Evolutionary conservation across 2,888 invertebrate genomes (phyloP).

Genomic region (Acronicta psi): DNA sequence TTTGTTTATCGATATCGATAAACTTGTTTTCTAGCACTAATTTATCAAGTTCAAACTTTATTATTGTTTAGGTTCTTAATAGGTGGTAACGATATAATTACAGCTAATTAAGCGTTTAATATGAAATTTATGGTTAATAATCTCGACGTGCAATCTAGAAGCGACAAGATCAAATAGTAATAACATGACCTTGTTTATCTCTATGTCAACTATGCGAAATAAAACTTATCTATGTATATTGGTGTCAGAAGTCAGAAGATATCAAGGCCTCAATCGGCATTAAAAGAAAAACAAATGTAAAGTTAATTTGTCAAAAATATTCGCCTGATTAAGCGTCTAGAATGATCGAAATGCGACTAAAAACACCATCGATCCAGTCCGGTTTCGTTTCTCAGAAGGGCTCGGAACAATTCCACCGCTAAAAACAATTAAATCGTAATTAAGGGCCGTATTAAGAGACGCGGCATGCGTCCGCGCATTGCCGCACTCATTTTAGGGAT

Average conservation of each 20-base stretch:
- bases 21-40: conserved; percentile 1
- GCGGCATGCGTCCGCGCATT: conserved; percentile 76
- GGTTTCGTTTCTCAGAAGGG: conserved; percentile 73
- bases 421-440: conserved; percentile 88
- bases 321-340: conserved; percentile 59
- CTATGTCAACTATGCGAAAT: conserved; percentile 25
- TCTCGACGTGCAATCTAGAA: conserved; percentile 26
- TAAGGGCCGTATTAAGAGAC: conserved; percentile 84
- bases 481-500: conserved; percentile 73
- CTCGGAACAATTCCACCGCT: conserved; percentile 76
- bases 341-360: conserved; percentile 58
- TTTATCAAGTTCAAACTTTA: conserved; percentile 14
- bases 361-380: conserved; percentile 58
- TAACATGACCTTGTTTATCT: conserved; percentile 35
- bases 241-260: conserved; percentile 31
- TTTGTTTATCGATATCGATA: conserved; percentile 43
- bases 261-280: conserved; percentile 12
- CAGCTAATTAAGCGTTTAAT: conserved; percentile 29
- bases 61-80: conserved; percentile 24
- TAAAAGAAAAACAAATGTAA: conserved; percentile 3
- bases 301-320: conserved; percentile 32
- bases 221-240: conserved; percentile 24
- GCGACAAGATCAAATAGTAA: conserved; percentile 21
- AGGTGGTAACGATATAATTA: conserved; percentile 17
- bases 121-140: conserved; percentile 17